Conservation (phyloP, 2,888 invertebrate species). For the Chydorus sphaericus region DNA sequence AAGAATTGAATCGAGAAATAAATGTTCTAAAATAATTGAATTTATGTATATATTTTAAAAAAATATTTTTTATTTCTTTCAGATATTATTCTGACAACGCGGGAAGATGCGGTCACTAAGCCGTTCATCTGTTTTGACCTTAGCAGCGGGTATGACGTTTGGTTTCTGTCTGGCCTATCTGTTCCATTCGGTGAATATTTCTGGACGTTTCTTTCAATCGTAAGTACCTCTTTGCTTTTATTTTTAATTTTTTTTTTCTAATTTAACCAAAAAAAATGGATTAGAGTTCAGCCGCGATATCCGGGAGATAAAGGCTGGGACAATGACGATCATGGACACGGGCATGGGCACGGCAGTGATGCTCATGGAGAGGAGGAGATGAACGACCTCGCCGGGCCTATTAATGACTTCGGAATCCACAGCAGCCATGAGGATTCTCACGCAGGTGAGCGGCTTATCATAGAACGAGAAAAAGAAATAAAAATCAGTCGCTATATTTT, state of each 20-base stretch:
- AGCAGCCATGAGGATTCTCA: conserved; percentile 49
- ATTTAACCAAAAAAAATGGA: background rate
- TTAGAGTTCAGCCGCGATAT: background rate
- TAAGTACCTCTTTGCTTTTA: conserved; percentile 12
- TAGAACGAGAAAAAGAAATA: no score
- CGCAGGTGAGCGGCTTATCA: conserved; percentile 32
- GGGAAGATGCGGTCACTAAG: conserved; percentile 31
- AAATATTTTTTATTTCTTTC: no score
- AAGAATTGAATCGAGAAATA: no score
- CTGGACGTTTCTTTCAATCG: conserved; percentile 14
- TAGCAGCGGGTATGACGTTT: conserved; percentile 53
- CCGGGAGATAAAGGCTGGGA: conserved; percentile 20
- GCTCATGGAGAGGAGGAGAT: conserved; percentile 26
- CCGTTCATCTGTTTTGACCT: conserved; percentile 51
- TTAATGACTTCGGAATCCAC: conserved; percentile 35
- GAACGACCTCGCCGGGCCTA: conserved; percentile 28
- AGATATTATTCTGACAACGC: no score
- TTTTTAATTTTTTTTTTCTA: background rate
- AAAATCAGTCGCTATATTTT: no score
- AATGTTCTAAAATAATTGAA: no score
- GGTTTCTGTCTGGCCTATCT: conserved; percentile 65
- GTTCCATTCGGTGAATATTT: conserved; percentile 27
- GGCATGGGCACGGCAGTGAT: conserved; percentile 24
- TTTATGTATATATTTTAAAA: no score
- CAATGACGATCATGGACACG: conserved; percentile 26